Percentiles rank a stretch among this genome's conserved stretches.
These are phyloP conservation scores for Clarias platycephalus DNA, from an alignment of 2,797 vertebrate species.

Conservation along the genomic window DNA sequence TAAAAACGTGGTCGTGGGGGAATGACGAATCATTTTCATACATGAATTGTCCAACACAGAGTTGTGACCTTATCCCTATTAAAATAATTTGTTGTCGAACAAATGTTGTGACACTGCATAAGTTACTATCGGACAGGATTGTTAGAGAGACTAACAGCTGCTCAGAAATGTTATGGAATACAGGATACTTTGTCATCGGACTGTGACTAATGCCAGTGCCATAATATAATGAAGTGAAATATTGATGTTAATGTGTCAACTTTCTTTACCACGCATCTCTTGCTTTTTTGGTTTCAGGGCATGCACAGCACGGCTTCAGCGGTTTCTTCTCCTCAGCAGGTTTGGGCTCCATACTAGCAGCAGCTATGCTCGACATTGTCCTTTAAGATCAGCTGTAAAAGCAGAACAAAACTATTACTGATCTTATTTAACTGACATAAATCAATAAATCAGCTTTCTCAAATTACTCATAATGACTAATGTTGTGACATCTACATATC, in stretches of 20 bases:
- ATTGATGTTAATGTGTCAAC: not conserved
- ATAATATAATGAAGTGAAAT: not conserved
- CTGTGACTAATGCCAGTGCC: not conserved
- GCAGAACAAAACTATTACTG: not conserved
- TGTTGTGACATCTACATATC: not conserved
- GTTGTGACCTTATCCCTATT: too few relatives aligned
- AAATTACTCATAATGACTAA: not conserved
- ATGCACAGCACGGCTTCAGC: constrained; percentile 91
- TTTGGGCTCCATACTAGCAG: constrained; percentile 71
- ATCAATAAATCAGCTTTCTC: not conserved
- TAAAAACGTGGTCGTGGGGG: too few relatives aligned
- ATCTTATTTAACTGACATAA: not conserved
- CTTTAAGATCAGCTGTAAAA: constrained; percentile 30
- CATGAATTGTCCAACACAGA: too few relatives aligned
- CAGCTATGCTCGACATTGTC: constrained; percentile 79
- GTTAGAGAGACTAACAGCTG: not conserved
- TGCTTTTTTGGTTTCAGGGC: constrained; percentile 93
- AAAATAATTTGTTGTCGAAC: too few relatives aligned
- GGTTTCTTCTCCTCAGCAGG: constrained; percentile 81
- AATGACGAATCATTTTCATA: too few relatives aligned
- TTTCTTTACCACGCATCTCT: constrained; percentile 86
- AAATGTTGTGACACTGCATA: too few relatives aligned
- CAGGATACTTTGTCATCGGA: not conserved
- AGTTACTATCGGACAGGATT: not conserved
- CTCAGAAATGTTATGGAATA: not conserved